phyloP scores from a whole-genome alignment of 1,140 invertebrate species.

The Drosophila serrata region DNA sequence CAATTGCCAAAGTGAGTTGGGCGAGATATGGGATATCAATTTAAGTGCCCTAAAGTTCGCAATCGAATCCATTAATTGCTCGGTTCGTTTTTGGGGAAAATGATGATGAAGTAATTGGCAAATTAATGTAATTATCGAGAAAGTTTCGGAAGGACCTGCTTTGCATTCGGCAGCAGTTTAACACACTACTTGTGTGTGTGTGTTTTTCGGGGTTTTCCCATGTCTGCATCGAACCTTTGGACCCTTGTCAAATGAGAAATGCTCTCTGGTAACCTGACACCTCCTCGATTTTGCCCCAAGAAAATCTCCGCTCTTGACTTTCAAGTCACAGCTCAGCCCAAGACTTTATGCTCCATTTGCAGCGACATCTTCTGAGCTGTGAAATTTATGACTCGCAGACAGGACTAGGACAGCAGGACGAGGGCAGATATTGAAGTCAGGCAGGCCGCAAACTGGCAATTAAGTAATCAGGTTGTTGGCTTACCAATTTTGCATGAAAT shows the following conservation, averaged over 20 bases:
- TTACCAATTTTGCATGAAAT: slow-evolving; percentile 84
- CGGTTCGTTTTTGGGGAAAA: not conserved
- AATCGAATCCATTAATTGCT: slow-evolving; percentile 17
- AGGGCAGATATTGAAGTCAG: slow-evolving; percentile 16
- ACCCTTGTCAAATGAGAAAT: slow-evolving; percentile 49
- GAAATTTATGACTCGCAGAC: slow-evolving; percentile 54
- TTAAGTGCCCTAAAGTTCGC: slow-evolving; percentile 4
- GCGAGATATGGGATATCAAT: slow-evolving; percentile 18
- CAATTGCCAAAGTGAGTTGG: slow-evolving; percentile 26
- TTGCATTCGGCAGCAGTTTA: not conserved
- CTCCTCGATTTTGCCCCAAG: slow-evolving; percentile 15
- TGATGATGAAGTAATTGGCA: slow-evolving; percentile 9
- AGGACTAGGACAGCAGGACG: not conserved
- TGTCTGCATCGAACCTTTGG: slow-evolving; percentile 1
- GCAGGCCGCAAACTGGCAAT: slow-evolving; percentile 52
- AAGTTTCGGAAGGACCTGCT: not conserved
- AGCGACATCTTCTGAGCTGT: slow-evolving; percentile 61
- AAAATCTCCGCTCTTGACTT: slow-evolving; percentile 34
- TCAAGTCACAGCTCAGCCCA: slow-evolving; percentile 40
- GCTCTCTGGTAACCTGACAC: slow-evolving; percentile 4
- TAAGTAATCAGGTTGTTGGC: slow-evolving; percentile 83
- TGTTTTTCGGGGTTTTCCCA: slow-evolving; percentile 3
- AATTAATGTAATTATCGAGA: slow-evolving; percentile 11
- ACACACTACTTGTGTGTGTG: slow-evolving; percentile 28
- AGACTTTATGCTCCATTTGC: slow-evolving; percentile 60